Conservation (phyloP, 2,888 invertebrate genomes). For the Mimas tiliae region DNA sequence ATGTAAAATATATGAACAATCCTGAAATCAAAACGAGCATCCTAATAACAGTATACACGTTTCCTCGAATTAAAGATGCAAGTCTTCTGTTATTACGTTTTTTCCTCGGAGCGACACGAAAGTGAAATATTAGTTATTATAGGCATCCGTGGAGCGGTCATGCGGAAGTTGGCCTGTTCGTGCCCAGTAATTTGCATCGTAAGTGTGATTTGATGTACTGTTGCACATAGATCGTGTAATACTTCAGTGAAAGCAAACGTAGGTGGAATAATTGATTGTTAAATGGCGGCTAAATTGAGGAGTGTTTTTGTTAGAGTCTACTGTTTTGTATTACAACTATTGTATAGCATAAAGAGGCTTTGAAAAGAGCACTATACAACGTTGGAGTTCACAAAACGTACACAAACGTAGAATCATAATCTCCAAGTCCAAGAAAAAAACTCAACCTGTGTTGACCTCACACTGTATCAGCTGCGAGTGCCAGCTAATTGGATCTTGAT, state of each 20-base stretch:
- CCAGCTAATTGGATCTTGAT: no score
- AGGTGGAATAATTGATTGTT: background rate
- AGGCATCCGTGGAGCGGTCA: conserved; percentile 46
- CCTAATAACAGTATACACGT: background rate
- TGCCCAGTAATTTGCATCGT: conserved; percentile 52
- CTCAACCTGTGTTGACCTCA: no score
- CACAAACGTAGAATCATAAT: no score
- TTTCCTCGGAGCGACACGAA: conserved; percentile 58
- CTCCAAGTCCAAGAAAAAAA: no score
- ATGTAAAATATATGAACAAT: background rate
- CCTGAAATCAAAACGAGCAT: background rate
- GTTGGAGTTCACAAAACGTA: no score
- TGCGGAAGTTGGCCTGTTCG: conserved; percentile 44
- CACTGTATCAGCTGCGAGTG: no score
- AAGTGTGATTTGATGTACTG: conserved; percentile 41
- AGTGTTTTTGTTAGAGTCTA: no score
- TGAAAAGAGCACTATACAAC: no score
- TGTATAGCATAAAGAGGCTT: no score
- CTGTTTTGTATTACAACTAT: no score
- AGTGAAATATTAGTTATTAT: conserved; percentile 62
- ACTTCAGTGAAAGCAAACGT: conserved; percentile 23
- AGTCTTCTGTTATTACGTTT: conserved; percentile 41
- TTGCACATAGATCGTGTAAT: conserved; percentile 19
- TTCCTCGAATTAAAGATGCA: background rate
- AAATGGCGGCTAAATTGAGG: no score